phyloP scores from a whole-genome alignment of 2,113 vertebrate species.

The Ploceus nigricollis region DNA sequence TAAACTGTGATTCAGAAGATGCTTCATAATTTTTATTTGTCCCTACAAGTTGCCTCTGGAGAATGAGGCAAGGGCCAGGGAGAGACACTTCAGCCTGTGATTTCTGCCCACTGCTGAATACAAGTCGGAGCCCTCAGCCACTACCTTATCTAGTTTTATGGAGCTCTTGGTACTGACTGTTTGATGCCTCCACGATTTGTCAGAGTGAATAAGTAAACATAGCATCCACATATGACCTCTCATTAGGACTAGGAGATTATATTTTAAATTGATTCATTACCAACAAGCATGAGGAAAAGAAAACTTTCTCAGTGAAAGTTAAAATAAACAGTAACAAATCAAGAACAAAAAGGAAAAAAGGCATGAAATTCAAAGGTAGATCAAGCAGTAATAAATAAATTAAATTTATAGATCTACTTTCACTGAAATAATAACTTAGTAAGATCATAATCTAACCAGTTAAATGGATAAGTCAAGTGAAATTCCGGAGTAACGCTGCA shows the following conservation, averaged over 20 bases:
- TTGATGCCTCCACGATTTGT: neutral
- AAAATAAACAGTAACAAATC: neutral
- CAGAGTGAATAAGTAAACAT: neutral
- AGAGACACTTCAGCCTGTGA: neutral
- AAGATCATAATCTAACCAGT: neutral
- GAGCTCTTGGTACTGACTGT: neutral
- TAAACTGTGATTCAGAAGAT: neutral
- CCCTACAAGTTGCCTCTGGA: neutral
- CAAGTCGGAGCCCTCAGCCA: neutral
- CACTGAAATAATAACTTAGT: neutral
- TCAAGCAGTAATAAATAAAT: neutral
- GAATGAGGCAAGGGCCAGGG: neutral
- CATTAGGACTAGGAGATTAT: neutral
- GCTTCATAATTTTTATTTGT: neutral
- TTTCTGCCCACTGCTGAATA: neutral
- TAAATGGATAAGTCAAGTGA: neutral
- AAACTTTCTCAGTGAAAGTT: neutral
- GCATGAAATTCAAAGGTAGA: neutral
- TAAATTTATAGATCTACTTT: neutral
- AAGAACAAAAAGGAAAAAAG: neutral
- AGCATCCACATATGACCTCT: neutral
- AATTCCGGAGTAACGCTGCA: neutral
- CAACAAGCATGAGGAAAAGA: neutral
- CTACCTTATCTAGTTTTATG: neutral
- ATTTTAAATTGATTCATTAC: neutral